Conservation (phyloP, 2,888 invertebrate species). For the Villa cingulata region DNA sequence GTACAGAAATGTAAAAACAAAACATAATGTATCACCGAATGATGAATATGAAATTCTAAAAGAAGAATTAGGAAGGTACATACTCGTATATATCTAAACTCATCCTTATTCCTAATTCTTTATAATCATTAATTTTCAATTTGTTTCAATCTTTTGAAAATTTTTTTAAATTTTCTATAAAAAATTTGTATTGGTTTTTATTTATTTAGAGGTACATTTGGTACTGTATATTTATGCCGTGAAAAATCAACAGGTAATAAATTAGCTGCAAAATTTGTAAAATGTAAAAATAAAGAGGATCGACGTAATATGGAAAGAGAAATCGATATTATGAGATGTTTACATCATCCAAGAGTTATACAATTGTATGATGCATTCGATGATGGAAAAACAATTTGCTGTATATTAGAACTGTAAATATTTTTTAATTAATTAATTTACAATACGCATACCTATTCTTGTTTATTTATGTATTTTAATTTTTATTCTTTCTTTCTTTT, state of each 20-base stretch:
- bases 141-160: not conserved
- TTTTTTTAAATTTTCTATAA: not conserved
- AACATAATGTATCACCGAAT: slow-evolving; percentile 63
- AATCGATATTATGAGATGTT: slow-evolving; percentile 79
- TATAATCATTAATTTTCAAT: too few species aligned
- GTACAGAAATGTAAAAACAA: slow-evolving; percentile 63
- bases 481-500: not conserved
- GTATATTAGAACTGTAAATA: slow-evolving; percentile 83
- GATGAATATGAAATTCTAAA: slow-evolving; percentile 67
- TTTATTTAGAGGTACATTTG: slow-evolving; percentile 71
- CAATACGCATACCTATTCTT: not conserved
- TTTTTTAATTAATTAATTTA: not conserved
- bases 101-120: too few species aligned
- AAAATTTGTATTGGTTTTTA: slow-evolving; percentile 18
- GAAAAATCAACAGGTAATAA: slow-evolving; percentile 62
- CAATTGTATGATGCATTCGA: slow-evolving; percentile 92
- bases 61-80: slow-evolving; percentile 69
- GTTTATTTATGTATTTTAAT: not conserved
- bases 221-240: slow-evolving; percentile 75
- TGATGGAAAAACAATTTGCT: slow-evolving; percentile 74
- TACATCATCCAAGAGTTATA: slow-evolving; percentile 84
- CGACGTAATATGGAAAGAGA: slow-evolving; percentile 76
- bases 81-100: too few species aligned
- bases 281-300: slow-evolving; percentile 63
- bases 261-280: slow-evolving; percentile 80